Percentiles rank a stretch among this genome's conserved stretches.
These are phyloP conservation scores for Ianthella basta DNA, from an alignment of 37 sponge, comb jelly and placozoan genomes.

Conservation along the genomic window DNA sequence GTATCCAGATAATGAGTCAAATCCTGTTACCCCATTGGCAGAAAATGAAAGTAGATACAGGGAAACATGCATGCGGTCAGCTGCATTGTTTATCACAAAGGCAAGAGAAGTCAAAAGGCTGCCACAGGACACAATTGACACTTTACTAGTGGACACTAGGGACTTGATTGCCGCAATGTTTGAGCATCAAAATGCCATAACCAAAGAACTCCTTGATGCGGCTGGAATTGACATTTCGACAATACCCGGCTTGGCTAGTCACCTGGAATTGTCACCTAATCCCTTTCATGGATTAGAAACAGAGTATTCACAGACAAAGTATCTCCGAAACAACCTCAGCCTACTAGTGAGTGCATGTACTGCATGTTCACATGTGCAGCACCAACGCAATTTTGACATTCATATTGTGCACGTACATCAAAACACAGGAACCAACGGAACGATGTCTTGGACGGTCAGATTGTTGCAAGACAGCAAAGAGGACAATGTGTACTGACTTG, in stretches of 20 bases:
- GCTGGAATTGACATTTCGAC: background rate
- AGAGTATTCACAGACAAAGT: constrained; percentile 1
- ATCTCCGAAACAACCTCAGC: background rate
- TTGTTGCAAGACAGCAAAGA: background rate
- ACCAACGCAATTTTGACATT: background rate
- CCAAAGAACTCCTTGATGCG: background rate
- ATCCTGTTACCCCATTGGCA: too few relatives aligned
- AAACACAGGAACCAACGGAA: background rate
- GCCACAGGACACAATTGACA: constrained; percentile 11
- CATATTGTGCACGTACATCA: too few relatives aligned
- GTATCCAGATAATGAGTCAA: too few relatives aligned
- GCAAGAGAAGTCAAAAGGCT: background rate
- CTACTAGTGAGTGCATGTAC: background rate
- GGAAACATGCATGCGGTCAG: background rate
- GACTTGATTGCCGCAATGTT: background rate
- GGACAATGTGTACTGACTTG: background rate
- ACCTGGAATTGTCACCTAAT: background rate
- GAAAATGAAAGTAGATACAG: too few relatives aligned
- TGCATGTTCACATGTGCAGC: too few relatives aligned
- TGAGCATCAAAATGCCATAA: background rate
- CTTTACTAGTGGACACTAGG: background rate
- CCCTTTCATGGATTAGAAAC: constrained; percentile 9
- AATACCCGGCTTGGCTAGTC: background rate
- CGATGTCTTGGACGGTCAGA: background rate
- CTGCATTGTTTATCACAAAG: background rate